Conservation (phyloP, 2,797 vertebrate species). For the Acipenser ruthenus region DNA sequence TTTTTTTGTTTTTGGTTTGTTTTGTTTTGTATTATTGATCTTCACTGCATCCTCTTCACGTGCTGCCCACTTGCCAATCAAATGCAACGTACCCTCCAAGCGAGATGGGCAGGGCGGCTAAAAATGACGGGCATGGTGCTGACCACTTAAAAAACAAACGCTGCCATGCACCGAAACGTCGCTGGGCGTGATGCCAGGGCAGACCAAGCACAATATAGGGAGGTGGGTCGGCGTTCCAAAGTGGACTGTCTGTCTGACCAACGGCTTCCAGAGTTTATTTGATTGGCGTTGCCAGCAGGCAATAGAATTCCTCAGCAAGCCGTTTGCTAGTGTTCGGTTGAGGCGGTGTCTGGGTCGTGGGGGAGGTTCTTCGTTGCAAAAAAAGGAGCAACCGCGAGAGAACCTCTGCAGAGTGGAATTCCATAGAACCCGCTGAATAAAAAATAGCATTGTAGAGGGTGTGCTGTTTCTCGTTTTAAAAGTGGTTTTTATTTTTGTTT, state of each 20-base stretch:
- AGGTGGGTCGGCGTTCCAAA: conserved; percentile 28
- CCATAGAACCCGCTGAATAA: too few species aligned
- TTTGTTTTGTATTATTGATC: too few species aligned
- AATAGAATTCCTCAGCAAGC: neutral
- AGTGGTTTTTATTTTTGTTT: neutral
- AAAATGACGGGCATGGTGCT: conserved; percentile 12
- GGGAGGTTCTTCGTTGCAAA: conserved; percentile 59
- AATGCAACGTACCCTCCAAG: conserved; percentile 11
- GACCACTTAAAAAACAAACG: conserved; percentile 2
- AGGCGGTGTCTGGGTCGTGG: conserved; percentile 51
- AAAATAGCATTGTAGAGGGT: too few species aligned
- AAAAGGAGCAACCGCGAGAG: conserved; percentile 30
- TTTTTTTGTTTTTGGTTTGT: too few species aligned
- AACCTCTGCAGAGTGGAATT: neutral
- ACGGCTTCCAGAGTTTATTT: conserved; percentile 22
- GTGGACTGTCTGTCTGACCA: conserved; percentile 37
- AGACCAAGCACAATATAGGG: conserved; percentile 21
- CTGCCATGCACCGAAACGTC: neutral
- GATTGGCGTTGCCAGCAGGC: neutral
- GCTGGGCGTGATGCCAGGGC: conserved; percentile 32
- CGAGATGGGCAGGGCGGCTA: neutral
- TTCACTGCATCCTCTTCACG: conserved; percentile 8
- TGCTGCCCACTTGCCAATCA: conserved; percentile 11
- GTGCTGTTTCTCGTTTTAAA: conserved; percentile 13
- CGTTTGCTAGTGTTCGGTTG: conserved; percentile 57